A percentile compares a stretch with the other conserved stretches of the same genome.
phyloP scores from a whole-genome alignment of 1,140 invertebrate species.

The Eubasilissa regina region DNA sequence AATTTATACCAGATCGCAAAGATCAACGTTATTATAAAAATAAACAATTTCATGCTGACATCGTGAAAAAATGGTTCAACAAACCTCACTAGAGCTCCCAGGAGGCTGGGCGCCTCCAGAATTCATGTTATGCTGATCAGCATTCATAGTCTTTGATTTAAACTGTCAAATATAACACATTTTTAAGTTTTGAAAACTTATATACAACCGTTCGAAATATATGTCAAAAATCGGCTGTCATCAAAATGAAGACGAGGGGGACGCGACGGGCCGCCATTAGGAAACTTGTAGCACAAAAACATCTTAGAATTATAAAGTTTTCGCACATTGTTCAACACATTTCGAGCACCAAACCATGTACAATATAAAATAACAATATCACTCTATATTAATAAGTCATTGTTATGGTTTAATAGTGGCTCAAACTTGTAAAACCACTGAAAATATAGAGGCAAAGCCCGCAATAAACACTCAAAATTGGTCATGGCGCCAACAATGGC shows the following conservation, averaged over 20 bases:
- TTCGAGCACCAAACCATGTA: conserved; percentile 14
- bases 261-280: conserved; percentile 78
- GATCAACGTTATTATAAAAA: conserved; percentile 9
- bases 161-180: conserved; percentile 59
- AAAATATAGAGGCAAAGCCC: conserved; percentile 38
- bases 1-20: not conserved
- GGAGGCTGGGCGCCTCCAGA: conserved; percentile 71
- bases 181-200: conserved; percentile 69
- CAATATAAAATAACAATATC: not conserved
- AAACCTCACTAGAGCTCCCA: conserved; percentile 71
- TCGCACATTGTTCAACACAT: conserved; percentile 47
- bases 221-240: conserved; percentile 71
- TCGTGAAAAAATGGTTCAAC: conserved; percentile 54
- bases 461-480: conserved; percentile 50
- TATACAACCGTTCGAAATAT: conserved; percentile 70
- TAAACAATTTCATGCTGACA: conserved; percentile 19
- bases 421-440: conserved; percentile 12
- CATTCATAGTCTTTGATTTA: conserved; percentile 70
- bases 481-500: conserved; percentile 55
- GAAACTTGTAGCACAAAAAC: conserved; percentile 73
- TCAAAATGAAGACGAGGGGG: conserved; percentile 74
- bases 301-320: conserved; percentile 63
- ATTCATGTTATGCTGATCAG: conserved; percentile 72
- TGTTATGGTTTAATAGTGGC: conserved; percentile 21
- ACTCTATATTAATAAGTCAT: conserved; percentile 25